A percentile compares a stretch with the other conserved stretches of the same genome.
phyloP scores from a whole-genome alignment of 2,113 vertebrate species.

The Eurypyga helias region DNA sequence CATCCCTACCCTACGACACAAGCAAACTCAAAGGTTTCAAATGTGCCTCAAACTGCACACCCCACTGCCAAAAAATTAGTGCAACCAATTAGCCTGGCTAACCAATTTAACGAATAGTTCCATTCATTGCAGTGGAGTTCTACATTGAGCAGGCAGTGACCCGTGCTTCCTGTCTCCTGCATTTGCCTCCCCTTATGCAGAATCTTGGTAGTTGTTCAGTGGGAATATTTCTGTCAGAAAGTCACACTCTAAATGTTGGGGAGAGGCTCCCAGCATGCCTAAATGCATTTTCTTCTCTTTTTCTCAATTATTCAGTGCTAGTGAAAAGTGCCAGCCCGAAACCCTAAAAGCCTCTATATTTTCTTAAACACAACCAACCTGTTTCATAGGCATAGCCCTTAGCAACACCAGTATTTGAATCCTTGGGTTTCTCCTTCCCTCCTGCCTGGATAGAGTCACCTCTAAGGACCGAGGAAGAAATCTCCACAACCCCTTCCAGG shows the following conservation, averaged over 20 bases:
- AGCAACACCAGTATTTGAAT: background rate
- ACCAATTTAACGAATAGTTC: background rate
- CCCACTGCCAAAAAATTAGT: background rate
- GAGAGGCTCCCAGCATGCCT: background rate
- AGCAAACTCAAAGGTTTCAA: background rate
- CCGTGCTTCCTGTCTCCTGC: background rate
- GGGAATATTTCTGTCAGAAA: background rate
- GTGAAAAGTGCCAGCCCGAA: background rate
- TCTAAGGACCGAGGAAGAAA: background rate
- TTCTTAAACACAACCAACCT: background rate
- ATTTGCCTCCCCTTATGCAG: background rate
- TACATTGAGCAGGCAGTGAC: background rate
- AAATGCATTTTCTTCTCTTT: background rate
- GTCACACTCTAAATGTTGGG: background rate
- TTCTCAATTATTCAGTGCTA: background rate
- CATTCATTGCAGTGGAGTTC: background rate
- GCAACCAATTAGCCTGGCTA: background rate
- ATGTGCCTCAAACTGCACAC: background rate
- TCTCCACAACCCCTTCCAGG: fast-evolving
- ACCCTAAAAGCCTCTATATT: background rate
- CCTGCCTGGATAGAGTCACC: fast-evolving
- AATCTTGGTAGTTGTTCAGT: background rate
- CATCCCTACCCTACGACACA: background rate
- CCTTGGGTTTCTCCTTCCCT: background rate
- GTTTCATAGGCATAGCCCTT: background rate